Conservation (phyloP, 2,888 invertebrate genomes). For the Dryocosmus kuriphilus region DNA sequence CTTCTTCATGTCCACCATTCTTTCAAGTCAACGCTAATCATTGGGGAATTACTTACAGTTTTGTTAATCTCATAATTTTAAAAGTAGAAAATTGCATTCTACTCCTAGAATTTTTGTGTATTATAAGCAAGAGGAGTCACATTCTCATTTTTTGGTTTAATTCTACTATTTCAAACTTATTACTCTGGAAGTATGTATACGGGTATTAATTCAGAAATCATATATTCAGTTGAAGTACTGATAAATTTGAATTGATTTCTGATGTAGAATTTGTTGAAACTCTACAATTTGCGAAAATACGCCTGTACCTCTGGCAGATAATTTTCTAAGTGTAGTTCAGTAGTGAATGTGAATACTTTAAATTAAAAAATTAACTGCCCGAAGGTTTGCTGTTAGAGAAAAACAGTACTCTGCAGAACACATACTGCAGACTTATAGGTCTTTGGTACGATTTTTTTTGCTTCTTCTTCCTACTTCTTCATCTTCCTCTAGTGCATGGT, state of each 20-base stretch:
- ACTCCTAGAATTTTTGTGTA: too few relatives aligned
- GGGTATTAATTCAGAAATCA: neutral
- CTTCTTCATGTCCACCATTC: neutral
- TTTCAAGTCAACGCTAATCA: too few relatives aligned
- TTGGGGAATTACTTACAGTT: too few relatives aligned
- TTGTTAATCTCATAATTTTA: too few relatives aligned
- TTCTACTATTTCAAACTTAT: neutral
- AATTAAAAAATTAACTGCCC: constrained; percentile 3
- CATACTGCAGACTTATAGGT: neutral
- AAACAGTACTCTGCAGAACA: neutral
- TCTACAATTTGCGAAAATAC: constrained; percentile 2
- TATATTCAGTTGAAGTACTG: neutral
- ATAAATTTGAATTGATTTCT: neutral
- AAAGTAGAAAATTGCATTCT: too few relatives aligned
- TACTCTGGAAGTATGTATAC: neutral
- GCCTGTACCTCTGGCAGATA: neutral
- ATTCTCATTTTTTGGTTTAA: too few relatives aligned
- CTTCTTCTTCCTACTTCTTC: constrained; percentile 28
- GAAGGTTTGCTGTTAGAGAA: constrained; percentile 4
- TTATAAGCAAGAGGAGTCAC: too few relatives aligned
- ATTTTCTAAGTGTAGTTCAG: constrained; percentile 7
- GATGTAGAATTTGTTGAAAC: neutral
- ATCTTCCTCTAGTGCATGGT: neutral
- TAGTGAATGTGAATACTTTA: neutral
- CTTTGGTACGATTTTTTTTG: neutral